These are phyloP conservation scores for Aleiodes alternator DNA, from an alignment of 2,888 invertebrate species.

Conservation along the genomic window DNA sequence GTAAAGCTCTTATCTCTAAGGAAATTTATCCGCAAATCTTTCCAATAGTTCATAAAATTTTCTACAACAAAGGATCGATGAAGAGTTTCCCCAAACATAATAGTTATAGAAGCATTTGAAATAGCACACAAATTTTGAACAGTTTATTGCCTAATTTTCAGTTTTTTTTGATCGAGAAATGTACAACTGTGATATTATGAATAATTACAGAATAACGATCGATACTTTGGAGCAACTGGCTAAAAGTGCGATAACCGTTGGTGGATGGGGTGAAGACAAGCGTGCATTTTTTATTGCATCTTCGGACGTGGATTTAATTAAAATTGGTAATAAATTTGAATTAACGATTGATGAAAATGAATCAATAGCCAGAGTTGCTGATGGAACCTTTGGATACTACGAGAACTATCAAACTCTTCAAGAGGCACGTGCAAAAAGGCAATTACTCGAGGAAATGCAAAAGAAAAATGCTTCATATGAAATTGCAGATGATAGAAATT, in stretches of 20 bases:
- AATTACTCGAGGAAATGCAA: constrained; percentile 72
- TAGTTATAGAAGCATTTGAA: background rate
- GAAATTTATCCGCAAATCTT: too few relatives aligned
- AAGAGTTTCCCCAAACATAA: too few relatives aligned
- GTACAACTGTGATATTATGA: constrained; percentile 47
- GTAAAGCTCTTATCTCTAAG: too few relatives aligned
- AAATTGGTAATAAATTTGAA: constrained; percentile 83
- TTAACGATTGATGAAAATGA: constrained; percentile 79
- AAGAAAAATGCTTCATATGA: constrained; percentile 59
- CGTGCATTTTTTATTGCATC: constrained; percentile 84
- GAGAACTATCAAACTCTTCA: constrained; percentile 86
- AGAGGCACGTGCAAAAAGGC: constrained; percentile 80
- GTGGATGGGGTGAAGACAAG: constrained; percentile 85
- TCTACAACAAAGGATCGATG: too few relatives aligned
- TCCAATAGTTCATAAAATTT: too few relatives aligned
- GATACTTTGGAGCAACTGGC: constrained; percentile 85
- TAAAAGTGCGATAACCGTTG: constrained; percentile 81
- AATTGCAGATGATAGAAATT: constrained; percentile 75
- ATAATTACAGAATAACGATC: constrained; percentile 83
- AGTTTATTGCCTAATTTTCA: background rate
- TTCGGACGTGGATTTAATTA: constrained; percentile 81
- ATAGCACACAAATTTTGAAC: background rate
- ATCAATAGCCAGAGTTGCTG: constrained; percentile 82
- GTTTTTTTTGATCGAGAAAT: constrained; percentile 19
- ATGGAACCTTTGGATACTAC: constrained; percentile 86